Evolutionary conservation across 2,113 vertebrate genomes (phyloP).

Genomic region (Protomyctophum bolini): DNA sequence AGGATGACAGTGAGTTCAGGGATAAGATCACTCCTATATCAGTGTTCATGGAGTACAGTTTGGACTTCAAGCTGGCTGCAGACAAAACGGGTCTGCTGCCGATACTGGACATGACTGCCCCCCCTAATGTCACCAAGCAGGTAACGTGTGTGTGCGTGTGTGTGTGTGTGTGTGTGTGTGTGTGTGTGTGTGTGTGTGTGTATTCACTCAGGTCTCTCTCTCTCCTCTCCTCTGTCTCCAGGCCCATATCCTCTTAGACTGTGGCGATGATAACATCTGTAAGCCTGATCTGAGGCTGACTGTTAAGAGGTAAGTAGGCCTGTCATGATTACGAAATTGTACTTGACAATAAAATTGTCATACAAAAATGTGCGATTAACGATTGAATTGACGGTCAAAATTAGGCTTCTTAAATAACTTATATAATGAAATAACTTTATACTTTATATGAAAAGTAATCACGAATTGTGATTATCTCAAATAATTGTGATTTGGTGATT

Average conservation of each 20-base stretch:
- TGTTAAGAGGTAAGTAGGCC: slow-evolving; percentile 83
- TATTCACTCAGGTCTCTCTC: background rate
- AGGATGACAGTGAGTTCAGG: slow-evolving; percentile 95
- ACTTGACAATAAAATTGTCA: too few relatives aligned
- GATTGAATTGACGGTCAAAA: too few relatives aligned
- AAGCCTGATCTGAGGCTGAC: slow-evolving; percentile 89
- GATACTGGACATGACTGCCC: slow-evolving; percentile 87
- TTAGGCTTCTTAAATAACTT: too few relatives aligned
- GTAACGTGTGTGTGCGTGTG: slow-evolving; percentile 60
- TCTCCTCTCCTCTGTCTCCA: slow-evolving; percentile 44
- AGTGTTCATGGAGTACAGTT: slow-evolving; percentile 90
- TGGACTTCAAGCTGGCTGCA: slow-evolving; percentile 85
- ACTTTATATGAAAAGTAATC: too few relatives aligned
- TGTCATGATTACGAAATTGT: background rate
- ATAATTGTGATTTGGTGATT: too few relatives aligned
- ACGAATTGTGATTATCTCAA: too few relatives aligned
- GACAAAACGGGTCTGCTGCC: slow-evolving; percentile 87
- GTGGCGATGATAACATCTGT: slow-evolving; percentile 95
- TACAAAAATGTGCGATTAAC: too few relatives aligned
- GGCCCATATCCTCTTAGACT: slow-evolving; percentile 95
- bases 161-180: slow-evolving; percentile 14
- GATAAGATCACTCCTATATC: slow-evolving; percentile 97
- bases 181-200: background rate
- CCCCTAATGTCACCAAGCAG: slow-evolving; percentile 92
- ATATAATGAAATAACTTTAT: too few relatives aligned